Base-by-base conservation (phyloP, 92 coral and sea anemone genomes). In the Bergia puertoricense region DNA sequence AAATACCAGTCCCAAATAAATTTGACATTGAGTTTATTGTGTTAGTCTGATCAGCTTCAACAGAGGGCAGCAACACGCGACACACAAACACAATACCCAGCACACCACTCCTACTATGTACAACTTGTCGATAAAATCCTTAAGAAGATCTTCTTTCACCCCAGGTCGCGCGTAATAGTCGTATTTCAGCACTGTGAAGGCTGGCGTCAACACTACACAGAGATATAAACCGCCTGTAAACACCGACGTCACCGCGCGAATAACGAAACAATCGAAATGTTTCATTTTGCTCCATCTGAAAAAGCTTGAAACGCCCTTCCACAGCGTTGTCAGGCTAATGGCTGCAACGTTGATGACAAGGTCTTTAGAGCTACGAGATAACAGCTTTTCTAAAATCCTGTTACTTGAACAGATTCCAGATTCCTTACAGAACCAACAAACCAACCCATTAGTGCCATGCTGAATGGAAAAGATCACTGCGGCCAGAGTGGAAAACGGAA, bases 241-340 rank as follows among this genome's bases (percentile, higher is more conserved):
- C 44, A 96, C 92, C 43, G 98, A 92, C 39, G 96, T 92, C 56
- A 92, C 79, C 6, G 98, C 97, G 18, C 98, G 92, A 54, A 94
- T 86, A 79, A 89, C 86, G 89, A 96, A 96, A 40, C 88, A 89
- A 45, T 94, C 97, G 69, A 87, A 94, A 44, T 86, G 50, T 8
- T 88, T 90, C 43, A 94, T 86, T 79, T 96, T 90, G 67, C 96
- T 91, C 95, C 96, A 94, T 41, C 98, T 89, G 66, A 94, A 96
- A 85, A 94, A 96, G 45, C 96, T 94, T 15, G 98, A 94, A 69
- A 96, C 91, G 5, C 98, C 98, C 62, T 93, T 96, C 98, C 98
- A 96, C 44, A 93, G 89, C 30, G 98, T 92, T 15, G 98, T 94
- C 79, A 94, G 88, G 41, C 90, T 90, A 48, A 96, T 90, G 40